Conservation (phyloP, 1,140 invertebrate genomes). For the Plutomurus gul region DNA sequence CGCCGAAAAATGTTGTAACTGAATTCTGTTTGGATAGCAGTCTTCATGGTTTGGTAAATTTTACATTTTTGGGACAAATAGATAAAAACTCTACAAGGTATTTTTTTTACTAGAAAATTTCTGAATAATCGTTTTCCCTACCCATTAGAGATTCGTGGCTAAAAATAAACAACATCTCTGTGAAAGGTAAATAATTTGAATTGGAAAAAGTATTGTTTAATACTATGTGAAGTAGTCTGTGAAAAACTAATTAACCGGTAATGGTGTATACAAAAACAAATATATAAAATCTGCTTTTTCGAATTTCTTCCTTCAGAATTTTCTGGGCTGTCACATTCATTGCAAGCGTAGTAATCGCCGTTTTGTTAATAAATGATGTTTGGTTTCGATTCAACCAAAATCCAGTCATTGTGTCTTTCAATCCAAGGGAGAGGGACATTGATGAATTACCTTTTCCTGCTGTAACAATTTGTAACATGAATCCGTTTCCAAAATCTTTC, state of each 20-base stretch:
- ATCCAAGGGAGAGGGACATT: background rate
- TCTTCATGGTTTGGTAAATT: slow-evolving; percentile 17
- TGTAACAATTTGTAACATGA: slow-evolving; percentile 37
- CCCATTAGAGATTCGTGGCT: background rate
- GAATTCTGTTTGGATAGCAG: background rate
- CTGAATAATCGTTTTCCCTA: too few species aligned
- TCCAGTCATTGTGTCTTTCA: slow-evolving; percentile 39
- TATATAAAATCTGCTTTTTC: too few species aligned
- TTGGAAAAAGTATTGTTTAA: background rate
- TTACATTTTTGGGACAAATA: too few species aligned
- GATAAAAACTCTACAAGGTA: too few species aligned
- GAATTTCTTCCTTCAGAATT: background rate
- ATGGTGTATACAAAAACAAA: too few species aligned
- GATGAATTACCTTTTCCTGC: slow-evolving; percentile 37
- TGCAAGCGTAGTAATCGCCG: background rate
- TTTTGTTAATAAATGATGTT: slow-evolving; percentile 24
- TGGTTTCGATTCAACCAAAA: slow-evolving; percentile 21
- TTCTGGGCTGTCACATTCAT: slow-evolving; percentile 9
- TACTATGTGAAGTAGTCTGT: too few species aligned
- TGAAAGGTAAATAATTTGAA: slow-evolving; percentile 3
- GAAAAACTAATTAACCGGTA: too few species aligned
- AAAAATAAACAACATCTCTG: slow-evolving; percentile 8
- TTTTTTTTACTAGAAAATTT: too few species aligned
- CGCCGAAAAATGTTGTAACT: background rate
- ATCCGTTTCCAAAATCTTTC: background rate